A percentile compares a stretch with the other conserved stretches of the same genome.
Evolutionary conservation across 1,140 invertebrate species (phyloP).

Genomic region (Drosophila erecta): DNA sequence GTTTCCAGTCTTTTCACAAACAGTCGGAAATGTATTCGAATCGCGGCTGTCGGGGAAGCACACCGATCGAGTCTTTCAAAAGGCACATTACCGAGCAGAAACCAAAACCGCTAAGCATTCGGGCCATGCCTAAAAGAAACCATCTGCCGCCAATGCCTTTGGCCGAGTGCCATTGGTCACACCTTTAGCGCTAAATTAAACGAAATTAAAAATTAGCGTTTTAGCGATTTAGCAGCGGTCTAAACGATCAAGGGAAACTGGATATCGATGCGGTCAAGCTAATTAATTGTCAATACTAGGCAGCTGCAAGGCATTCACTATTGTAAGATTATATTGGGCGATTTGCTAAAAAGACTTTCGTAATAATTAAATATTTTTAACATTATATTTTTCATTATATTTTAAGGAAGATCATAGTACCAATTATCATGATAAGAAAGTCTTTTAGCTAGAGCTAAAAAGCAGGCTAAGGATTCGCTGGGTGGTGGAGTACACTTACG

Average conservation of each 20-base stretch:
- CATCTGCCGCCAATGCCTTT: slow-evolving; percentile 83
- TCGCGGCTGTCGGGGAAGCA: slow-evolving; percentile 11
- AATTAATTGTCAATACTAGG: slow-evolving; percentile 5
- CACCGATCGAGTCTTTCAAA: slow-evolving; percentile 35
- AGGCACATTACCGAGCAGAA: slow-evolving; percentile 33
- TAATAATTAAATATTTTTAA: neutral
- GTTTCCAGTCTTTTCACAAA: slow-evolving; percentile 24
- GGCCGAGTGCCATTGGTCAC: slow-evolving; percentile 78
- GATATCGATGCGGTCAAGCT: slow-evolving; percentile 1
- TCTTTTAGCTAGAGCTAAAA: neutral
- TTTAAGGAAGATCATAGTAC: too few relatives aligned
- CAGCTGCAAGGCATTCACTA: slow-evolving; percentile 8
- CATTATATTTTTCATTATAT: neutral
- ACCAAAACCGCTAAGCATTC: slow-evolving; percentile 56
- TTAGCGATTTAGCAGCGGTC: slow-evolving; percentile 29
- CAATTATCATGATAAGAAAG: neutral
- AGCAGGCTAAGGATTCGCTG: neutral
- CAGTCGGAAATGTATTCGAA: slow-evolving; percentile 13
- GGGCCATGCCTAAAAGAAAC: slow-evolving; percentile 84
- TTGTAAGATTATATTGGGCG: neutral
- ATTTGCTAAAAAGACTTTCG: neutral
- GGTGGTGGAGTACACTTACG: slow-evolving; percentile 86
- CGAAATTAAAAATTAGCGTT: slow-evolving; percentile 67
- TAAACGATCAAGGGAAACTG: slow-evolving; percentile 14
- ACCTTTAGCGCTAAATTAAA: slow-evolving; percentile 76